Evolutionary conservation across 37 sponge, comb jelly and placozoan species (phyloP).

Genomic region (Theonella swinhoei): DNA sequence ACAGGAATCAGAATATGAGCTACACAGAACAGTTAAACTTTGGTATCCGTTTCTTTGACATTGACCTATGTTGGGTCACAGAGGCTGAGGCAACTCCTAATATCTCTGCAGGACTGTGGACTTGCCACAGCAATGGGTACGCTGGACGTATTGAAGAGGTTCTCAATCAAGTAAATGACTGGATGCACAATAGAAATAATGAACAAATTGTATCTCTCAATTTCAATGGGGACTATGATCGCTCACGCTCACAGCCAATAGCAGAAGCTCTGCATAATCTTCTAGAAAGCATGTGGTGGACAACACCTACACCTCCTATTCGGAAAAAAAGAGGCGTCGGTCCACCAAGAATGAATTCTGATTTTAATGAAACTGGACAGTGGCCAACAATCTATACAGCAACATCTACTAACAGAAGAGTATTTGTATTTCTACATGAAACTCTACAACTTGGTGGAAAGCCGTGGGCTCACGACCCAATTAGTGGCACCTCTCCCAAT

Average conservation of each 20-base stretch:
- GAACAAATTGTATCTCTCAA: constrained; percentile 26
- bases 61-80: constrained; percentile 19
- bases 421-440: constrained; percentile 31
- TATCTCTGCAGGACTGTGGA: neutral
- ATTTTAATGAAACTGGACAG: neutral
- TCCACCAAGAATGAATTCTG: neutral
- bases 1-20: constrained; percentile 20
- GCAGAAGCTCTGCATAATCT: neutral
- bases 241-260: neutral
- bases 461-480: neutral
- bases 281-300: neutral
- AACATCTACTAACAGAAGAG: constrained; percentile 1
- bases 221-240: neutral
- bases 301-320: neutral
- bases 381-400: constrained; percentile 56
- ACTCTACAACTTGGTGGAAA: neutral
- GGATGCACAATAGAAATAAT: constrained; percentile 21
- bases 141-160: constrained; percentile 2
- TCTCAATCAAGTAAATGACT: constrained; percentile 23
- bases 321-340: too few species aligned
- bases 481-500: neutral
- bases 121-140: constrained; percentile 31
- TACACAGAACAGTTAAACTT: constrained; percentile 5
- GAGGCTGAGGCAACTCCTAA: neutral
- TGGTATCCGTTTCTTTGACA: constrained; percentile 27